phyloP scores from a whole-genome alignment of 2,888 invertebrate genomes.

The Lasiommata megera region DNA sequence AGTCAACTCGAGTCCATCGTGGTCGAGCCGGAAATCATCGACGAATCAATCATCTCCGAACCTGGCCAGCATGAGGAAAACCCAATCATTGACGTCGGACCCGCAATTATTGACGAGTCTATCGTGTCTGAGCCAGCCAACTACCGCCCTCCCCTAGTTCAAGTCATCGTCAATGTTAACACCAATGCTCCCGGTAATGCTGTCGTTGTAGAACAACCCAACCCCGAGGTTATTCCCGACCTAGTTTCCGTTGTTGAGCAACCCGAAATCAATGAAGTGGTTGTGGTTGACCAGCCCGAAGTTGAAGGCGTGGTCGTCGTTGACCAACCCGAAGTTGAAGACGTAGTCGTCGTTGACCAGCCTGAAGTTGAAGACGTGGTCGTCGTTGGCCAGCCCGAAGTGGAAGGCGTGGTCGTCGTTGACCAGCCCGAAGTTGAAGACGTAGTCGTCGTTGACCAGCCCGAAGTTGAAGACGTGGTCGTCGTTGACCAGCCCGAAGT shows the following conservation, averaged over 20 bases:
- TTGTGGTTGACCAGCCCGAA: neutral
- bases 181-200: constrained; percentile 16
- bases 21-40: constrained; percentile 39
- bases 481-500: neutral
- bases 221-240: neutral
- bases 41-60: constrained; percentile 37
- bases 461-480: too few species aligned
- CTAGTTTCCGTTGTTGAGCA: neutral
- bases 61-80: constrained; percentile 17
- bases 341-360: too few species aligned
- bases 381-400: constrained; percentile 12
- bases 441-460: too few species aligned
- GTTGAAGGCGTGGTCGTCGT: neutral
- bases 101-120: constrained; percentile 30
- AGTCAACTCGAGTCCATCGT: constrained; percentile 27
- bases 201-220: constrained; percentile 23
- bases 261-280: neutral
- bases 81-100: constrained; percentile 21
- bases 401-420: neutral
- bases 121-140: constrained; percentile 21
- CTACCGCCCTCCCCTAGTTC: constrained; percentile 35
- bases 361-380: constrained; percentile 20
- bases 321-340: too few species aligned
- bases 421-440: constrained; percentile 8
- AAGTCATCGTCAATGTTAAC: constrained; percentile 39